These are phyloP conservation scores for Cyclargus thomasi DNA, from an alignment of 1,140 invertebrate genomes.

Conservation along the genomic window DNA sequence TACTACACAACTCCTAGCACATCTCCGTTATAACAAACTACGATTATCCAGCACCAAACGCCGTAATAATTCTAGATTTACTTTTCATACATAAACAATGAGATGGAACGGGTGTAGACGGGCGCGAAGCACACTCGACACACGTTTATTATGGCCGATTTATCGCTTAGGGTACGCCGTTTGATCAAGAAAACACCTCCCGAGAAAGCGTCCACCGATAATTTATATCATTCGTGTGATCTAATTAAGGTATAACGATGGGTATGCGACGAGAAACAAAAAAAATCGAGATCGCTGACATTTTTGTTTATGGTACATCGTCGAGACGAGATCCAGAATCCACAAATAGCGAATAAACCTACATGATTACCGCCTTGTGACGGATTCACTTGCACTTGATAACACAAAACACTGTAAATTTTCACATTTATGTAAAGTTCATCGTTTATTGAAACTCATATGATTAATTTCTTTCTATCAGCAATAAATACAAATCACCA, in stretches of 20 bases:
- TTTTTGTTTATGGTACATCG: slow-evolving; percentile 77
- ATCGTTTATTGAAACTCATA: slow-evolving; percentile 65
- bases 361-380: slow-evolving; percentile 73
- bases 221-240: slow-evolving; percentile 73
- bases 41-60: slow-evolving; percentile 50
- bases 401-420: slow-evolving; percentile 66
- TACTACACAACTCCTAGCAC: slow-evolving; percentile 36
- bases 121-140: slow-evolving; percentile 68
- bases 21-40: slow-evolving; percentile 60
- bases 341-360: slow-evolving; percentile 74
- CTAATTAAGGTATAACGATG: slow-evolving; percentile 71
- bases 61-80: slow-evolving; percentile 71
- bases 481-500: slow-evolving; percentile 74
- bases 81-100: slow-evolving; percentile 74
- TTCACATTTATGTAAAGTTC: slow-evolving; percentile 72
- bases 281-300: slow-evolving; percentile 75
- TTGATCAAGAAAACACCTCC: slow-evolving; percentile 42
- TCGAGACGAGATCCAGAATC: slow-evolving; percentile 74
- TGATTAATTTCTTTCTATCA: slow-evolving; percentile 72
- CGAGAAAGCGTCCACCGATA: slow-evolving; percentile 66
- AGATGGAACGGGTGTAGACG: slow-evolving; percentile 71
- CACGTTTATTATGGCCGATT: slow-evolving; percentile 72
- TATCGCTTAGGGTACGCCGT: slow-evolving; percentile 55
- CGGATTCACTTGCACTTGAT: slow-evolving; percentile 71
- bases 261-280: slow-evolving; percentile 73